Evolutionary conservation across 2,113 vertebrate species (phyloP), one percentile per base, ranked within the genome.

Genomic region (Neoarius graeffei): DNA sequence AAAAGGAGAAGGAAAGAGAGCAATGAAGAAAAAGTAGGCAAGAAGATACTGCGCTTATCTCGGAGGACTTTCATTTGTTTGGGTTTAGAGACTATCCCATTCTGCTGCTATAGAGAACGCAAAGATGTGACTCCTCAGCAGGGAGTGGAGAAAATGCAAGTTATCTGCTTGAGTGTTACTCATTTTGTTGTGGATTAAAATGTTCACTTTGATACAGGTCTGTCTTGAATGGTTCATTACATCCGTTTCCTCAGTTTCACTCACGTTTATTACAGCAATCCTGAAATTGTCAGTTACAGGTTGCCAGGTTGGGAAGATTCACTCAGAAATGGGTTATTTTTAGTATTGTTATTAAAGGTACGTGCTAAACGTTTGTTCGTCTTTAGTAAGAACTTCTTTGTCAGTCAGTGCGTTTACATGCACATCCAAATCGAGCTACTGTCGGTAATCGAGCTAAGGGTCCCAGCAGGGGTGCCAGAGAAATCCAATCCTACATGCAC

Each of bases 1-100:
- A 90, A 99, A 99, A 90, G 98, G 98, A 59, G 98, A 99, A 91
- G 98, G 98, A 48, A 99, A 98, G 90, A 95, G 98, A 93, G 97
- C 98, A 2, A 5, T 87, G 0, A 98, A 97, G 93, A 98, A 95
- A 92, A 99, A 98, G 85, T 99, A 96, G 79, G 62, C 81, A 79
- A 52, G 23, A 50, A n/a, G 19, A 27, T 60, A 25, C 59, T 48
- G 14, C 20, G 19, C 14, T 25, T 14, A 69, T 17, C 3, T 80
- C 67, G 20, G 10, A 85, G 71, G 71, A 88, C 62, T n/a, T 85
- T 86, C 30, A 11, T 60, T 27, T 20, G 15, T 89, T 67, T 64
- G 76, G 74, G 8, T 27, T 19, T 7, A 69, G 54, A 56, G 73
- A 81, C 52, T n/a, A 5, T 81, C 23, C 48, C 66, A 7, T 56